Evolutionary conservation across 1,140 invertebrate genomes (phyloP).

Genomic region (Ruditapes philippinarum): DNA sequence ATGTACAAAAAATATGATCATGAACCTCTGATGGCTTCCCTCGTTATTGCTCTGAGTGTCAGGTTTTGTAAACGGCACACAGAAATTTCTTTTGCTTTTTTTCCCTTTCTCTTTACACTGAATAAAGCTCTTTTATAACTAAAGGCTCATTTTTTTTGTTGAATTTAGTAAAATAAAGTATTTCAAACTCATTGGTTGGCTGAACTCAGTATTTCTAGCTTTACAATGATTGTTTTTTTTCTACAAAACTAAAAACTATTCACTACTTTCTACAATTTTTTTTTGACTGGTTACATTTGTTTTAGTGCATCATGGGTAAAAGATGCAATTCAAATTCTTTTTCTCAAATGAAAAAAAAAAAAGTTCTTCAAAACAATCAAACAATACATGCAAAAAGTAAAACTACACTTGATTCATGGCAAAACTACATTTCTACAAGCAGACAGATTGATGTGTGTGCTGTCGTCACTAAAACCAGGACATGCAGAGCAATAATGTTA

Average conservation of each 20-base stretch:
- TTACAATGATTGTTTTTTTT: slow-evolving; percentile 22
- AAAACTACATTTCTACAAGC: slow-evolving; percentile 65
- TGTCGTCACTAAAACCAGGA: slow-evolving; percentile 55
- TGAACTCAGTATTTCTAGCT: slow-evolving; percentile 29
- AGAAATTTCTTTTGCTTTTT: neutral
- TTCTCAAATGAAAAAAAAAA: no score
- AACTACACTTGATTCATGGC: slow-evolving; percentile 48
- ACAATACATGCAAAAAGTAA: slow-evolving; percentile 65
- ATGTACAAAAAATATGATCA: neutral
- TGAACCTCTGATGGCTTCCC: slow-evolving; percentile 47
- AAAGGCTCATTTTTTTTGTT: no score
- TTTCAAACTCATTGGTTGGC: slow-evolving; percentile 8
- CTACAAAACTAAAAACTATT: slow-evolving; percentile 47
- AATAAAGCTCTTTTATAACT: no score
- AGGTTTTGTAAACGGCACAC: slow-evolving; percentile 53
- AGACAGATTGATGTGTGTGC: slow-evolving; percentile 55
- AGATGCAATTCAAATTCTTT: slow-evolving; percentile 40
- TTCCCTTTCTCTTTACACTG: no score
- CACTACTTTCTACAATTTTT: slow-evolving; percentile 48
- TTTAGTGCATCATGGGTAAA: slow-evolving; percentile 51
- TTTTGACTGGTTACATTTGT: slow-evolving; percentile 52
- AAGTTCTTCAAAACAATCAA: slow-evolving; percentile 48
- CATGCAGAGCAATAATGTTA: slow-evolving; percentile 64
- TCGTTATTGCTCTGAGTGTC: slow-evolving; percentile 66
- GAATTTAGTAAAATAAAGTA: neutral